Conservation (phyloP, 1,140 invertebrate species). For the Stenopsyche tienmushanensis region DNA sequence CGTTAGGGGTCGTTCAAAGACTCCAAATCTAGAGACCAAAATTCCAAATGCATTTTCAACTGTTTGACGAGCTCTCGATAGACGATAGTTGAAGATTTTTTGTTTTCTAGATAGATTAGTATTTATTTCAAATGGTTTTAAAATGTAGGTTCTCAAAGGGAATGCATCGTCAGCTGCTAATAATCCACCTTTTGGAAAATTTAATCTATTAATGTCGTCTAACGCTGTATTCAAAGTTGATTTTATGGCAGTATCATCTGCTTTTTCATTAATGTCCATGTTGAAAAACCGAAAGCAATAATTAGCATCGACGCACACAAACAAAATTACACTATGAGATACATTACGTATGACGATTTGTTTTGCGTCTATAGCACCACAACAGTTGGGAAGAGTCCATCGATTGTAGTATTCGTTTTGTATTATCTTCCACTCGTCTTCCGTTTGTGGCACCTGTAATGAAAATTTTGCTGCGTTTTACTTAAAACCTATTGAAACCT, state of each 20-base stretch:
- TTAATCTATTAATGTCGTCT: not conserved
- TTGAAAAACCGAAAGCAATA: not conserved
- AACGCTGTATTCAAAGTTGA: not conserved
- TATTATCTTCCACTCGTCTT: not conserved
- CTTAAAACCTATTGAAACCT: too few relatives aligned
- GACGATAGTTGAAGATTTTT: constrained; percentile 38
- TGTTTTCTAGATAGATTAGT: constrained; percentile 12
- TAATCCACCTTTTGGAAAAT: constrained; percentile 24
- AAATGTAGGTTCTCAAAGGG: constrained; percentile 37
- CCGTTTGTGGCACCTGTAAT: too few relatives aligned
- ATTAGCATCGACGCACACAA: not conserved
- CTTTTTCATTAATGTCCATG: not conserved
- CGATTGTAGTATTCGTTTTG: not conserved
- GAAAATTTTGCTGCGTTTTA: too few relatives aligned
- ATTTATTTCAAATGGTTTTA: constrained; percentile 36
- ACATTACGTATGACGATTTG: not conserved
- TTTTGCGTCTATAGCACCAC: not conserved
- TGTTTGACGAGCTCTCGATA: constrained; percentile 29
- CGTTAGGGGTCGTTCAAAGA: too few relatives aligned
- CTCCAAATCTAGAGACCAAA: not conserved
- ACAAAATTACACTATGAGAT: not conserved
- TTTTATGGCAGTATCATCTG: not conserved
- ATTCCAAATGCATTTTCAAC: constrained; percentile 39
- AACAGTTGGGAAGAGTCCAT: not conserved
- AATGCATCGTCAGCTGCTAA: constrained; percentile 42